phyloP scores from a whole-genome alignment of 2,113 vertebrate species.

The Gracilinanus agilis region DNA sequence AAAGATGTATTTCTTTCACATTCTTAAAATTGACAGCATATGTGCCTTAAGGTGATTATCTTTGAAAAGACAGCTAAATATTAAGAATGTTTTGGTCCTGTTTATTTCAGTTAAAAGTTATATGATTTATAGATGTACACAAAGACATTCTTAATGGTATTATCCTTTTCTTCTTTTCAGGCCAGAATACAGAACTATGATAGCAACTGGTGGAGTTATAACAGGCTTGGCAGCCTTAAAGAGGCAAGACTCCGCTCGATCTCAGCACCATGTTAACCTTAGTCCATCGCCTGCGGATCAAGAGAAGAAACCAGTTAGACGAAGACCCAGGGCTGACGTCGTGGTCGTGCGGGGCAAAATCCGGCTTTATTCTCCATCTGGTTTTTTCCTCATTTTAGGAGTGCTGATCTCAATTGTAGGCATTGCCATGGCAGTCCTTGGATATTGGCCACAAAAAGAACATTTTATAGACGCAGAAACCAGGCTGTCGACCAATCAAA shows the following conservation, averaged over 20 bases:
- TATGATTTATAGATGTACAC: background rate
- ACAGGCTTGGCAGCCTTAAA: constrained; percentile 98
- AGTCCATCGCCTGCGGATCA: constrained; percentile 76
- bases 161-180: constrained; percentile 76
- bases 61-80: background rate
- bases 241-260: constrained; percentile 96
- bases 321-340: constrained; percentile 92
- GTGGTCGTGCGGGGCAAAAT: constrained; percentile 96
- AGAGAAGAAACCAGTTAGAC: constrained; percentile 87
- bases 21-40: background rate
- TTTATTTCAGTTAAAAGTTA: constrained; percentile 43
- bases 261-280: constrained; percentile 90
- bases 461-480: constrained; percentile 77
- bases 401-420: constrained; percentile 92
- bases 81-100: background rate
- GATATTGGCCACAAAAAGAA: constrained; percentile 96
- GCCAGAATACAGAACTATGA: constrained; percentile 87
- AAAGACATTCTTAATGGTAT: constrained; percentile 5
- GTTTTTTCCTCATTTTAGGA: constrained; percentile 96
- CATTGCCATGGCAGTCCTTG: constrained; percentile 97
- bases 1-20: background rate
- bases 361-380: constrained; percentile 95
- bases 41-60: background rate
- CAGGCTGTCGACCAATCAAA: constrained; percentile 82
- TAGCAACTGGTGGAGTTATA: constrained; percentile 97